Evolutionary conservation across 2,797 vertebrate species (phyloP).

Genomic region (Alauda arvensis): DNA sequence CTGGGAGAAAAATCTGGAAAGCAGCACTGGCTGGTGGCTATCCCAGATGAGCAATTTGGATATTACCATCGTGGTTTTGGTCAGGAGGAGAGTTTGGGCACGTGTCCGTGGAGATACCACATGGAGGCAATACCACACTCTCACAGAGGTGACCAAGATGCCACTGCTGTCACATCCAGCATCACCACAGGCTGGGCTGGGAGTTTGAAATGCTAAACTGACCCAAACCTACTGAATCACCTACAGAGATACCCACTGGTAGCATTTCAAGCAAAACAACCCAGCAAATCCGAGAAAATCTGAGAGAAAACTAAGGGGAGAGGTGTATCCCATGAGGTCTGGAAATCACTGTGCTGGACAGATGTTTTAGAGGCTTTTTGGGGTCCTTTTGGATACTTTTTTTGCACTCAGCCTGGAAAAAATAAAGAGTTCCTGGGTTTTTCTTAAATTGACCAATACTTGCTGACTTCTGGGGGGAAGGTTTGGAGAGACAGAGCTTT

Average conservation of each 20-base stretch:
- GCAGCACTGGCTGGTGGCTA: not conserved
- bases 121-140: not conserved
- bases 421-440: not conserved
- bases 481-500: not conserved
- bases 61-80: not conserved
- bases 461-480: not conserved
- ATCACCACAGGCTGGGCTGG: not conserved
- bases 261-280: not conserved
- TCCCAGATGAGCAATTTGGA: not conserved
- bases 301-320: not conserved
- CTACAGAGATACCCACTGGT: not conserved
- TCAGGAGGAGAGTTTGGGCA: not conserved
- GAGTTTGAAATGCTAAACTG: not conserved
- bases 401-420: not conserved
- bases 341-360: not conserved
- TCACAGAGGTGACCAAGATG: not conserved
- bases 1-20: not conserved
- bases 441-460: not conserved
- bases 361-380: not conserved
- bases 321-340: fast-evolving
- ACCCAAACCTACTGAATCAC: not conserved
- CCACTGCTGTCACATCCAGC: not conserved
- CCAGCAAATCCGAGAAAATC: not conserved
- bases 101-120: not conserved
- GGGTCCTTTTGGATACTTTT: not conserved